Evolutionary conservation across 1,140 invertebrate species (phyloP), one percentile per base, ranked within the genome.

Genomic region (Drosophila funebris): DNA sequence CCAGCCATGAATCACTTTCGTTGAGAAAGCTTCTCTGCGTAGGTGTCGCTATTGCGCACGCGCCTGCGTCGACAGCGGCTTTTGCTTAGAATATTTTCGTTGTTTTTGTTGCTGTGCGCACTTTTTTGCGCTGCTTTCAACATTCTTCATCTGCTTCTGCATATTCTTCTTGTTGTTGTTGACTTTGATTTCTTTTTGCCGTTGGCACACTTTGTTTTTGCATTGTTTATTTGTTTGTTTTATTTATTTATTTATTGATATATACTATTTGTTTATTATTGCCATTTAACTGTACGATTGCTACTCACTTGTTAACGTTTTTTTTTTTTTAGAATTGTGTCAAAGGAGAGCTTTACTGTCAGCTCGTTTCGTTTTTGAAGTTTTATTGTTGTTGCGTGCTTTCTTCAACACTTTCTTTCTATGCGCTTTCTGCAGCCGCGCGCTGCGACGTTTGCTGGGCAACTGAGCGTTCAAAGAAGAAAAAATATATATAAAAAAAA

Each of bases 151-250:
- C 5, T 44, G 37, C 46, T 41, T 11, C 5, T 29, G 36, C 20
- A 22, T 7, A 24, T 46, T 33, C 20, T 36, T 33, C n/a, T 39
- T 66, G 16, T 57, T 58, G 16, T 66, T 73, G 53, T 71, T 78
- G 50, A 52, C 50, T 72, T 78, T 87, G 78, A 82, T 87, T 87
- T 88, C 83, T 85, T 85, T 81, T 84, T 22, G 56, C 37, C 41
- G 57, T 63, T 84, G 82, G 82, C 82, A 87, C 83, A 87, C 67
- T 87, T n/a, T n/a, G n/a, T n/a, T n/a, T 85, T 78, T 53, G 70
- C 53, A 56, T 50, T 50, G 41, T 66, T 11, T 13, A 50, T 61
- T 50, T 44, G 14, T 58, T 52, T 44, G 33, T 41, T 58, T 48
- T n/a, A n/a, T 61, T 50, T 44, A 14, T 58, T 52, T 44, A 39